A percentile compares a stretch with the other conserved stretches of the same genome.
phyloP scores from a whole-genome alignment of 2,797 vertebrate species.

The Natrix natrix region DNA sequence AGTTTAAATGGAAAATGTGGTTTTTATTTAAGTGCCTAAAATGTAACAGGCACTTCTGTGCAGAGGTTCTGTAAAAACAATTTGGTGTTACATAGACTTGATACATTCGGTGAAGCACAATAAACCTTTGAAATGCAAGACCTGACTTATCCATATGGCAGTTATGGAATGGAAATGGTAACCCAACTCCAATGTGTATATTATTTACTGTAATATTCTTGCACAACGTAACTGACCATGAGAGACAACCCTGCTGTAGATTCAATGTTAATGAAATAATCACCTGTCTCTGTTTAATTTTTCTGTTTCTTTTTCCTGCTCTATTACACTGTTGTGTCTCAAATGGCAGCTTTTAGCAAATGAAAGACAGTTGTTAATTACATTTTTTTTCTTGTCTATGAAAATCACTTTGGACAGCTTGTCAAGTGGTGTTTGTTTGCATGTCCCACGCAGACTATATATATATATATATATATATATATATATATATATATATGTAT shows the following conservation, averaged over 20 bases:
- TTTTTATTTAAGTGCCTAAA: slow-evolving; percentile 53
- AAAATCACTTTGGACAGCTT: not conserved
- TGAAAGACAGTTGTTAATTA: not conserved
- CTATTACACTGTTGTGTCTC: not conserved
- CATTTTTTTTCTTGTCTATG: not conserved
- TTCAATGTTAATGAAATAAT: not conserved
- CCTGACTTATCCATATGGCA: slow-evolving; percentile 22
- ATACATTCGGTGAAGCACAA: slow-evolving; percentile 41
- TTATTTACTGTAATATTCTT: slow-evolving; percentile 11
- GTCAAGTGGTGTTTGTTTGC: not conserved
- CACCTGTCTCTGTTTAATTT: not conserved
- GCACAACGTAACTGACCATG: not conserved
- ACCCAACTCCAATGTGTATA: slow-evolving; percentile 4
- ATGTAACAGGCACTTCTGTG: slow-evolving; percentile 48
- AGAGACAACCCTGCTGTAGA: not conserved
- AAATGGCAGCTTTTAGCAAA: not conserved
- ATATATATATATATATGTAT: too few species aligned
- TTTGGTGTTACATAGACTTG: slow-evolving; percentile 30
- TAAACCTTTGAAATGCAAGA: slow-evolving; percentile 50
- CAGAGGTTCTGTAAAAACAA: slow-evolving; percentile 45
- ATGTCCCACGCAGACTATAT: not conserved
- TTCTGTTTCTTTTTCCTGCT: not conserved
- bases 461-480: too few species aligned
- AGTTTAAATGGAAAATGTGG: slow-evolving; percentile 54
- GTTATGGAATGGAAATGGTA: slow-evolving; percentile 40